Base-by-base conservation (phyloP, 1,140 invertebrate species). In the Trichonephila inaurata region DNA sequence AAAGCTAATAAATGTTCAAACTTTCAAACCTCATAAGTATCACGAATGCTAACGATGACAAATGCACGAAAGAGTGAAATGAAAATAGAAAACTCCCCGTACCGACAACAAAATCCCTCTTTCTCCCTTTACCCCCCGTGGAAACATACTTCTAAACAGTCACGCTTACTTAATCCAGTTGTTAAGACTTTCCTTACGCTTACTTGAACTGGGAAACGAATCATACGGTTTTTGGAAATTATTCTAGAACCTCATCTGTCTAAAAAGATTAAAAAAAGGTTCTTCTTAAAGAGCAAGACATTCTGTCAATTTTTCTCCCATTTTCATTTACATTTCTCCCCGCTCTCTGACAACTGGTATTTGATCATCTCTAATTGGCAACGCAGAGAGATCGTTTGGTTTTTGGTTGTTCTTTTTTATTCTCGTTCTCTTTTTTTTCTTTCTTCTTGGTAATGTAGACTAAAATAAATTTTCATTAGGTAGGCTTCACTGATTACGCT, bases 331-430 rank as follows among this genome's bases (percentile, higher is more conserved):
- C 69, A 60, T 81, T 21, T 61, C 58, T 69, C 58, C 89, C 28
- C 60, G 28, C n/a, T 81, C 61, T 66, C 88, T 89, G 88, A 89
- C 88, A 72, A 51, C 66, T 61, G 44, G 77, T 92, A 92, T 92
- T 92, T 92, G 90, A 92, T 92, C 81, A 92, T 92, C 61, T 24
- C 44, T 92, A 92, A 92, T 92, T 92, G 81, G 81, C 61, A 92
- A 85, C 77, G 81, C 81, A 66, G 40, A 44, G 69, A 81, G 8
- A 44, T 40, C 89, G 58, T 90, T 77, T 77, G 69, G 69, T 40
- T 69, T 69, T 24, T 69, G 12, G 21, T 66, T 66, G 19, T 21
- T 33, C 69, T 33, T 72, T 33, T 33, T 77, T 24, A 33, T 77
- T 77, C 1, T 66, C 8, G 4, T 6, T 51, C 8, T 51, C 8